Evolutionary conservation across 2,797 vertebrate genomes (phyloP).

Genomic region (Mormyrus proboscirostris): DNA sequence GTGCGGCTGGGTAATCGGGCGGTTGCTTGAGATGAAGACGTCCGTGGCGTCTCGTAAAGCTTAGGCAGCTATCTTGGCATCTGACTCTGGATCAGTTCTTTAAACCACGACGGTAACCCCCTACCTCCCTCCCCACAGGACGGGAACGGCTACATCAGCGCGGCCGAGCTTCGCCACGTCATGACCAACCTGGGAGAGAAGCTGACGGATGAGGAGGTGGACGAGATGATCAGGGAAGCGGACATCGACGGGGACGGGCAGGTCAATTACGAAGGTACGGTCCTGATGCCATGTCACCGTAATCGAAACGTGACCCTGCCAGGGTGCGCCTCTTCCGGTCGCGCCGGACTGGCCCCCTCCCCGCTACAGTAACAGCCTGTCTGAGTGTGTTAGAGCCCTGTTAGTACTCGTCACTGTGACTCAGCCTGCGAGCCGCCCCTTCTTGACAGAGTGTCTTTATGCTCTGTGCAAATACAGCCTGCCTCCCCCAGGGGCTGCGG

Average conservation of each 20-base stretch:
- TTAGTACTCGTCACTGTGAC: not conserved
- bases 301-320: not conserved
- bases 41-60: not conserved
- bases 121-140: constrained; percentile 61
- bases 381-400: not conserved
- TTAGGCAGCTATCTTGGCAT: not conserved
- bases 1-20: constrained; percentile 30
- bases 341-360: not conserved
- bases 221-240: constrained; percentile 99
- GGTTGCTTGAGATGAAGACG: not conserved
- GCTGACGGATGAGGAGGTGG: constrained; percentile 94
- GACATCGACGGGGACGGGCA: constrained; percentile 96
- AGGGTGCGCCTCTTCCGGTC: not conserved
- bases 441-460: not conserved
- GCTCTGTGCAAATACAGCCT: not conserved
- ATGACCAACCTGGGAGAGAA: constrained; percentile 99
- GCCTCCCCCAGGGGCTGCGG: not conserved
- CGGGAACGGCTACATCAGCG: constrained; percentile 94
- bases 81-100: not conserved
- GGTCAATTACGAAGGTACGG: constrained; percentile 91
- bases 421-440: not conserved
- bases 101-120: not conserved
- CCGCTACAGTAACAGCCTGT: not conserved
- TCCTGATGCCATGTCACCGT: not conserved
- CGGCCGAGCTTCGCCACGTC: constrained; percentile 90